A percentile compares a stretch with the other conserved stretches of the same genome.
These are phyloP conservation scores for Cervus canadensis DNA, from an alignment of 2,113 vertebrate species.

Conservation along the genomic window DNA sequence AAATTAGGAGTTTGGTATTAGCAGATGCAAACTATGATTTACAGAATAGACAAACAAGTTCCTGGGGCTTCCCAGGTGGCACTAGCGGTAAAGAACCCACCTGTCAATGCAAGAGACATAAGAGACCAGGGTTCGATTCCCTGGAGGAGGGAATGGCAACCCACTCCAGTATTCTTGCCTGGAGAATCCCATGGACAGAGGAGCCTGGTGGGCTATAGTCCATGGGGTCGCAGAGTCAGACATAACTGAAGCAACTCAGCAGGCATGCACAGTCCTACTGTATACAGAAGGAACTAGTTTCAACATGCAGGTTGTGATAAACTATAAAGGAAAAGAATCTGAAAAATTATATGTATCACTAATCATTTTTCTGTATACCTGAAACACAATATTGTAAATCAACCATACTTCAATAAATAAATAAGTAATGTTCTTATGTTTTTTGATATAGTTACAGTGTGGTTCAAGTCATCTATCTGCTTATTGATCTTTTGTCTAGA, in stretches of 20 bases:
- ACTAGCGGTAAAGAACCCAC: background rate
- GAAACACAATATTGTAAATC: background rate
- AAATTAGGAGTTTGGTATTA: background rate
- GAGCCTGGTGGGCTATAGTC: background rate
- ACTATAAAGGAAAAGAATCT: background rate
- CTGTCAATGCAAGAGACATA: background rate
- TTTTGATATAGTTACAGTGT: background rate
- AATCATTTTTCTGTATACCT: background rate
- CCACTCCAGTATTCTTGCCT: background rate
- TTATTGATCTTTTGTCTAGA: background rate
- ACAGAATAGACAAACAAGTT: background rate
- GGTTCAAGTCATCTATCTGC: background rate
- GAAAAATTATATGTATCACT: background rate
- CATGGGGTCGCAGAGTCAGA: background rate
- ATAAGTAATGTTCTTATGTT: background rate
- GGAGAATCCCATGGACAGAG: background rate
- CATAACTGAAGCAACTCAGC: background rate
- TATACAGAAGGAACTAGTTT: background rate
- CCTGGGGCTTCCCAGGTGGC: background rate
- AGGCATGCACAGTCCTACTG: background rate
- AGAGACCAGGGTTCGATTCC: background rate
- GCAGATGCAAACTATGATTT: background rate
- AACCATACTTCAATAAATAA: background rate
- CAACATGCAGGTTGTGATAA: background rate
- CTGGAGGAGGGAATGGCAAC: background rate